phyloP scores from a whole-genome alignment of 2,113 vertebrate genomes.

The Pogonocichla stellata region DNA sequence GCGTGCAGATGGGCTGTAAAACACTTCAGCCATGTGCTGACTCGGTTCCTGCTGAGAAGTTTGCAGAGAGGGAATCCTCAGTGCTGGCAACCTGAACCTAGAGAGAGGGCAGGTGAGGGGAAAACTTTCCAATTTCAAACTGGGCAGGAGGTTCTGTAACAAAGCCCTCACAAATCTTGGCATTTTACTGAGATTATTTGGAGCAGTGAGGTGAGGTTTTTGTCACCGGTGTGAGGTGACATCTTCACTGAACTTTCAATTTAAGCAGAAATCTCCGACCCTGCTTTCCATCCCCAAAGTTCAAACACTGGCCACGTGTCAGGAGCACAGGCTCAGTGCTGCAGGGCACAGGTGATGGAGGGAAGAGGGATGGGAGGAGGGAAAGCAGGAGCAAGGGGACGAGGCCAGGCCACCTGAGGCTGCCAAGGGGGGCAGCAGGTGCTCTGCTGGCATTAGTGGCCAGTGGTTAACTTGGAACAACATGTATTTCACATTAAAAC shows the following conservation, averaged over 20 bases:
- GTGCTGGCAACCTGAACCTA: background rate
- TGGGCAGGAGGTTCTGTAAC: background rate
- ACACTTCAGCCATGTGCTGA: background rate
- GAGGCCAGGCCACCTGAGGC: background rate
- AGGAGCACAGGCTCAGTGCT: background rate
- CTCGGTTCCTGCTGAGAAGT: background rate
- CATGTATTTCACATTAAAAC: slow-evolving; percentile 44
- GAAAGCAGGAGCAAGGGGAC: background rate
- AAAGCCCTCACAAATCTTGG: background rate
- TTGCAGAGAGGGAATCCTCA: background rate
- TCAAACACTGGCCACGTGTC: accelerated
- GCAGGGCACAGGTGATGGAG: background rate
- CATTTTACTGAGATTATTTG: background rate
- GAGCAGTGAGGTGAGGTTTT: background rate
- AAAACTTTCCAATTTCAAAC: background rate
- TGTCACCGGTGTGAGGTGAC: background rate
- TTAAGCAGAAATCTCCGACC: background rate
- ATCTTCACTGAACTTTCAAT: background rate
- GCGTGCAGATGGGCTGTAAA: background rate
- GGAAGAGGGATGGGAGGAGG: background rate
- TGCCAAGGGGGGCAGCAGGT: background rate
- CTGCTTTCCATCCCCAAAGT: background rate
- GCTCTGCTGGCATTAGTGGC: background rate
- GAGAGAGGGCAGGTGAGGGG: background rate
- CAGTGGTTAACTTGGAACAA: background rate